Base-by-base conservation (phyloP, 2,888 invertebrate species). In the Alloplasta piceator region DNA sequence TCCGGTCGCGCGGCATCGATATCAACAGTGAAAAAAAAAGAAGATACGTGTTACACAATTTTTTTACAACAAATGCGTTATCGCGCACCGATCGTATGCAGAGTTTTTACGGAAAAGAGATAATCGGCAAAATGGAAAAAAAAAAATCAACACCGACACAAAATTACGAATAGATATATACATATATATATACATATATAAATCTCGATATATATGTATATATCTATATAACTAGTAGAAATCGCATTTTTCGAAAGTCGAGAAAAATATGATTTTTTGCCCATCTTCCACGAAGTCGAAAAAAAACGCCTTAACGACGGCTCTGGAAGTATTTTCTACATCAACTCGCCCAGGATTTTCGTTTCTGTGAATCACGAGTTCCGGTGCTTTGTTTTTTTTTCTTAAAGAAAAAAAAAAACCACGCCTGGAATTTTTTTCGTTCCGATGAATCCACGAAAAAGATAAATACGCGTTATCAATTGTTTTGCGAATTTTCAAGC, bases 41-140 rank as follows among this genome's bases (percentile, higher is more conserved):
- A 36, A 67, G 72, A 43, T 5, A 52, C 56, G 56, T 77, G 43
- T 60, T 63, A 58, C 60, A 68, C 60, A 70, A 78, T 55, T 71
- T 26, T 26, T 26, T 58, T 71, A 39, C 70, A 68, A 26, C 26
- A 26, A 26, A 26, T 26, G 26, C 52, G 63, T 41, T 5, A 71
- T 61, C 60, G 52, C 48, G 48, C 68, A 61, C 36, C 72, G 58
- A 67, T 72, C 64, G 50, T 66, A 67, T 63, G 3, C 43, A 48
- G 26, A 43, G 50, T 70, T 80, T 58, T 60, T 67, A 76, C 50
- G 39, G 26, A 26, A 26, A 26, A 26, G 26, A 26, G 26, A 26
- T 26, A 58, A 75, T 75, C 61, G 63, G 68, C 48, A 52, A 60
- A 10, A 14, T 9, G 38, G 56, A n/a, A 41, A 67, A 38, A 50